Base-by-base conservation (phyloP, 2,113 vertebrate genomes). In the Haemorhous mexicanus region DNA sequence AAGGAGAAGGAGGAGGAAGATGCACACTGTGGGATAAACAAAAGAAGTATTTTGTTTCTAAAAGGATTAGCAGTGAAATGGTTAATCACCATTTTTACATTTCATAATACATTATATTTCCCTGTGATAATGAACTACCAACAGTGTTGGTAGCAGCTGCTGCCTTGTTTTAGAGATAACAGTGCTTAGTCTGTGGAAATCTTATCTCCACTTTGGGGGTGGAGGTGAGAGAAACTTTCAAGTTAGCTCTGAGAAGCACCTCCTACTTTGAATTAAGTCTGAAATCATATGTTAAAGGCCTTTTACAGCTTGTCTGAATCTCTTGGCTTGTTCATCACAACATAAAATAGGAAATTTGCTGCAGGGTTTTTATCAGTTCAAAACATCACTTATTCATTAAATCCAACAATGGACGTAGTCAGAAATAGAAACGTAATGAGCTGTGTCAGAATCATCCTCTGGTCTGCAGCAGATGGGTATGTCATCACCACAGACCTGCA, bases 301-400 rank as follows among this genome's bases (percentile, higher is more conserved):
- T 39, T 93, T 86, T 84, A 52, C 69, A 66, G 78, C 77, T 87
- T 91, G 80, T 73, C 83, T 73, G 41, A 77, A 70, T 89, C 74
- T 83, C 64, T 95, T 93, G 69, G 79, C 73, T 87, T 87, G 55
- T 56, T 87, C 69, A 46, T 88, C 62, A 47, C 52, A 44, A 75
- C 61, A 80, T 32, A 70, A 84, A 90, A 77, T 52, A 53, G 52
- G 78, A 94, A 88, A 63, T 90, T 55, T 84, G 69, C 87, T 90
- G 70, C 75, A 91, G 72, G 53, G 44, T 84, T 74, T 91, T 95
- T 92, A 80, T 93, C 87, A 49, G 79, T 89, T 86, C 44, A 85
- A 90, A 94, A 92, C 75, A 92, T 90, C 79, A 94, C 74, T 92
- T 92, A 78, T 84, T 96, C 89, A 95, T 93, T 84, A 92, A 90